Conservation (phyloP, 2,888 invertebrate genomes). For the Holacanthella duospinosa region DNA sequence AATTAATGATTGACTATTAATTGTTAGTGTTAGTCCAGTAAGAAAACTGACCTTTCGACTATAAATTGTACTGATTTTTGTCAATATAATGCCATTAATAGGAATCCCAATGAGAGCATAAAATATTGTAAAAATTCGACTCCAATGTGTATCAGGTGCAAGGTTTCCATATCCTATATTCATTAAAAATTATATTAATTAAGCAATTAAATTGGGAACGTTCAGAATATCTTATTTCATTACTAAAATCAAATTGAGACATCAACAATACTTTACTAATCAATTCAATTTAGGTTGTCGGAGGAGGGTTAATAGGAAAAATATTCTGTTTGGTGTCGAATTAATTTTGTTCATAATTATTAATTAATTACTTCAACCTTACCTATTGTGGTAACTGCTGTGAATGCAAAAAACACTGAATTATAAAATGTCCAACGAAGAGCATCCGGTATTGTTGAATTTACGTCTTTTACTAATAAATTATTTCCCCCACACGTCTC, state of each 20-base stretch:
- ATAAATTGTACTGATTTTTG: constrained; percentile 75
- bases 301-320: no score
- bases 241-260: no score
- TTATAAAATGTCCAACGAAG: constrained; percentile 74
- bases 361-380: constrained; percentile 38
- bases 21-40: no score
- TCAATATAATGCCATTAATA: constrained; percentile 62
- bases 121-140: constrained; percentile 74
- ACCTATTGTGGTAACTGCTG: constrained; percentile 85
- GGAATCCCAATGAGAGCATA: constrained; percentile 79
- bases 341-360: background rate
- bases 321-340: no score
- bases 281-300: no score
- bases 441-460: background rate
- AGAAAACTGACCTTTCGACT: constrained; percentile 63
- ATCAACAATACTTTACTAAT: no score
- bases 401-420: constrained; percentile 81
- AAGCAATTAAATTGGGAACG: no score
- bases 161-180: constrained; percentile 76
- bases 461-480: constrained; percentile 18
- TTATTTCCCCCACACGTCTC: constrained; percentile 28
- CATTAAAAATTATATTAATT: constrained; percentile 4
- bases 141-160: constrained; percentile 67
- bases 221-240: no score
- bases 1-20: no score